Conservation (phyloP, 2,113 vertebrate genomes). For the Peromyscus leucopus region DNA sequence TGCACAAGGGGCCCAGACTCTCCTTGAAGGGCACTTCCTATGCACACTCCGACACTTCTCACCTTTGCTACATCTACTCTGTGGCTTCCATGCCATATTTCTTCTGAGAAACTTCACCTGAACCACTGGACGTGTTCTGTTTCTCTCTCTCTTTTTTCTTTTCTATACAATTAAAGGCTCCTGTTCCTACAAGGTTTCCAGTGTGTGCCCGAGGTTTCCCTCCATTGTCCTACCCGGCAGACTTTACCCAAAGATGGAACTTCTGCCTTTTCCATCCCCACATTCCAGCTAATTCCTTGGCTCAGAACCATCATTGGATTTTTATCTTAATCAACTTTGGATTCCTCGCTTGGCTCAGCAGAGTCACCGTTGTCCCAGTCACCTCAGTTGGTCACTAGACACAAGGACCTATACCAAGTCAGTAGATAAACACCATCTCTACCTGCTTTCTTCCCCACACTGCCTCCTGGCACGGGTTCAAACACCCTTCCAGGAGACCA, state of each 20-base stretch:
- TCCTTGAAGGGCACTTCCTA: not conserved
- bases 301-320: not conserved
- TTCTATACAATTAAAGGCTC: not conserved
- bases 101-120: not conserved
- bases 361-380: not conserved
- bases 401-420: accelerated
- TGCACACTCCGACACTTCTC: accelerated
- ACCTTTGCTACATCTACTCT: not conserved
- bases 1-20: accelerated
- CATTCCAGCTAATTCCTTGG: not conserved
- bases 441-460: accelerated
- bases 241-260: not conserved
- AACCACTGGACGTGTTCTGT: not conserved
- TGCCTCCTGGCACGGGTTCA: too few species aligned
- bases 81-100: not conserved
- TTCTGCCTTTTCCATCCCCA: not conserved
- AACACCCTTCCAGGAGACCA: not conserved
- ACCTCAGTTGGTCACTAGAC: accelerated
- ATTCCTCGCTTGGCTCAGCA: not conserved
- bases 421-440: not conserved
- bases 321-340: not conserved
- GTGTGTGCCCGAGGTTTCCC: too few species aligned
- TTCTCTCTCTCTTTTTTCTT: not conserved
- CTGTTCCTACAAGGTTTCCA: too few species aligned
- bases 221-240: too few species aligned